Conservation (phyloP, 1,140 invertebrate species). For the Tetragonula clypearis region DNA sequence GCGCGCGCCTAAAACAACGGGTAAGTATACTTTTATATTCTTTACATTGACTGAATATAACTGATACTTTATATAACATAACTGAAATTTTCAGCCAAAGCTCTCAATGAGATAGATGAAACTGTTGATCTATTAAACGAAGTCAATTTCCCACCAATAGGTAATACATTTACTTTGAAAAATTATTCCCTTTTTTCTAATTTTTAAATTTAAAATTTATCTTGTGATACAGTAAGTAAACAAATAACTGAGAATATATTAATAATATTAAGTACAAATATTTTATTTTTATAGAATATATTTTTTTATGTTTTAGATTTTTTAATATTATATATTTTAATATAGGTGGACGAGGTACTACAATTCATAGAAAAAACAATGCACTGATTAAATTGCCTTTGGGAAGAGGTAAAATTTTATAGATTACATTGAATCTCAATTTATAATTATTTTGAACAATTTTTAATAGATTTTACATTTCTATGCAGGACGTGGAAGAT, state of each 20-base stretch:
- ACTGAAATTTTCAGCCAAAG: background rate
- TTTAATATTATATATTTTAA: background rate
- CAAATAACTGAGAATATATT: too few species aligned
- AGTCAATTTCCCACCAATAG: conserved; percentile 11
- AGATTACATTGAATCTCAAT: background rate
- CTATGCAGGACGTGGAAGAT: background rate
- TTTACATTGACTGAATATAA: background rate
- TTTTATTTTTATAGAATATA: background rate
- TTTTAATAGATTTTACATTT: background rate
- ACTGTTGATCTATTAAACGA: background rate
- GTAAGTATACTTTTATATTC: conserved; percentile 33
- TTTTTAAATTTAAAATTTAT: background rate
- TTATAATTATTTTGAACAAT: background rate
- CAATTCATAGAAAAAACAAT: background rate
- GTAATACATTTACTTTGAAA: background rate
- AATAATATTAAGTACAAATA: too few species aligned
- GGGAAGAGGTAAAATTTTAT: background rate
- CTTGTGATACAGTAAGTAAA: background rate
- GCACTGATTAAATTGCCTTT: background rate
- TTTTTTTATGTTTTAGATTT: background rate
- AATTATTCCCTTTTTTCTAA: background rate
- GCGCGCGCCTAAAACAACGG: conserved; percentile 17
- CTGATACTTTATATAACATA: background rate
- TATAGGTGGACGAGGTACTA: background rate
- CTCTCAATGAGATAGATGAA: background rate